Base-by-base conservation (phyloP, 2,797 vertebrate genomes). In the Lacerta agilis region DNA sequence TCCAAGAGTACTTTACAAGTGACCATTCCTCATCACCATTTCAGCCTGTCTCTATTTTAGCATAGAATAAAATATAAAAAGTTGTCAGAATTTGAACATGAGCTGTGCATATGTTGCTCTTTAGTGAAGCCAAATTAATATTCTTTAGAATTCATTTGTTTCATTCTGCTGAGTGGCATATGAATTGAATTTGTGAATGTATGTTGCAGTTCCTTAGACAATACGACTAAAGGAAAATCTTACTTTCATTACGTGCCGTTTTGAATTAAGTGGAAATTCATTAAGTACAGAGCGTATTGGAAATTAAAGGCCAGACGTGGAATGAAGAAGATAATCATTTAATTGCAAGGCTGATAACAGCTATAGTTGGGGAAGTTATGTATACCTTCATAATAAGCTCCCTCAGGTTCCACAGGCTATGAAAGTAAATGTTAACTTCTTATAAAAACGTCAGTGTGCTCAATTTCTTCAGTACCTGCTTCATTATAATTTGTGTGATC, bases 201-300 rank as follows among this genome's bases (percentile, higher is more conserved):
- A 66, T 18, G n/a, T 90, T 90, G 55, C 55, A 88, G 73, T 88
- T 77, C 82, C 23, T 88, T 85, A 43, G 78, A 85, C 71, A 87
- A 61, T 78, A 85, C 20, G 64, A 55, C 69, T 64, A 41, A 23
- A 85, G 33, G 38, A 79, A 76, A 85, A 80, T 73, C 41, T 85
- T 88, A 33, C 81, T 85, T 90, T 90, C 72, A 82, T 90, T 85
- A 78, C 83, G 78, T 38, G 72, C 72, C 7, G 0, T 82, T 55
- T 88, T 85, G 86, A 90, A 90, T 91, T 79, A 90, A 90, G 67
- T 87, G 23, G 43, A 79, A 93, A 86, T 92, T 91, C 87, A 43
- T 84, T 93, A 38, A 58, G 38, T 83, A 82, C 91, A 0, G 0
- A 73, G 79, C 38, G 85, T 17, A 5, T 58, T 7, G 3, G 80